Base-by-base conservation (phyloP, 1,140 invertebrate species). In the Delia radicum region DNA sequence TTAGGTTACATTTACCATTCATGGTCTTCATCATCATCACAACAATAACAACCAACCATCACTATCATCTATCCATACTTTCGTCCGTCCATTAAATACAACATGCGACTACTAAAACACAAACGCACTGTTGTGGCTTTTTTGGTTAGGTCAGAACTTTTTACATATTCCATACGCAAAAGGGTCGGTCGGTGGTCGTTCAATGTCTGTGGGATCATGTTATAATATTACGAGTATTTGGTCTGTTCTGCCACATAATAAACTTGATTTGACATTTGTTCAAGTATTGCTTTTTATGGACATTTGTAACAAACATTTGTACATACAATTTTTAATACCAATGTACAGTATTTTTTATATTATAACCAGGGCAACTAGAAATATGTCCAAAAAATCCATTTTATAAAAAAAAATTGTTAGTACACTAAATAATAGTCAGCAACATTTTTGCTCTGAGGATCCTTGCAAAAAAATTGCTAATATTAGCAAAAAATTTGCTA, bases 31-130 rank as follows among this genome's bases (percentile, higher is more conserved):
- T 10, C 31, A 33, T 42, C 37, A 42, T 42, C 37, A 42, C n/a
- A n/a, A n/a, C n/a, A n/a, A n/a, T n/a, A n/a, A n/a, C n/a, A n/a
- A n/a, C n/a, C n/a, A n/a, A n/a, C n/a, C 37, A 15, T 42, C 8
- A 42, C 37, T 42, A 42, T 42, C 37, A 42, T 42, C n/a, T 15
- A 42, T 42, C n/a, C n/a, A 42, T 8, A 42, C 37, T 15, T 15
- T 15, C n/a, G 37, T 42, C 1, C n/a, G n/a, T n/a, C 13, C 13
- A 33, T 33, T 33, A 12, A 10, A 15, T 42, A 5, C 37, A 10
- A 13, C 37, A 42, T 15, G 37, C n/a, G 33, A 61, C 74, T 74
- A 75, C 74, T 28, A 18, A 31, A 13, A 65, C 31, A 42, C 74
- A 67, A 62, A 55, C 31, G 31, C 74, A 75, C n/a, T 55, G 2